Percentiles rank a stretch among this genome's conserved stretches.
Evolutionary conservation across 2,113 vertebrate genomes (phyloP).

Genomic region (Proteles cristata): DNA sequence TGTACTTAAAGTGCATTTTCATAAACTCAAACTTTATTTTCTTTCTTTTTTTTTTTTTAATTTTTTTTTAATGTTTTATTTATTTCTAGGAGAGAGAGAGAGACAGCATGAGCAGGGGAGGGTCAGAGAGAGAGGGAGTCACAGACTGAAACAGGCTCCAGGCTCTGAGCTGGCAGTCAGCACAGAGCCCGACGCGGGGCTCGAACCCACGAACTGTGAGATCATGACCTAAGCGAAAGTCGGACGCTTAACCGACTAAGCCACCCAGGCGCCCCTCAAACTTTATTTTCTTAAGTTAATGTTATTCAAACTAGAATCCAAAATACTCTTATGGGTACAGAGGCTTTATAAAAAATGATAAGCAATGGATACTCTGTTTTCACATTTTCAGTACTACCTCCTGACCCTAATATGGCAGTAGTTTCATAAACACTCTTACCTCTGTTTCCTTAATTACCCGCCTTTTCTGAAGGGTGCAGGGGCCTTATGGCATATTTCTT

Average conservation of each 20-base stretch:
- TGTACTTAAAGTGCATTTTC: slow-evolving; percentile 37
- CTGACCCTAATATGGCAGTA: not conserved
- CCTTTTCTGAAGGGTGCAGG: not conserved
- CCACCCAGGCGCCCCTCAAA: too few species aligned
- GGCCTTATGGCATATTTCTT: not conserved
- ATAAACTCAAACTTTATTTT: slow-evolving; percentile 17
- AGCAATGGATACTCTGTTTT: not conserved
- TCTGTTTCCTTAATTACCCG: not conserved
- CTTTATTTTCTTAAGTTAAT: slow-evolving; percentile 39
- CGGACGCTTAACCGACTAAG: too few species aligned
- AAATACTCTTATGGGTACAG: not conserved
- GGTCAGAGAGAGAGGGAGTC: too few species aligned
- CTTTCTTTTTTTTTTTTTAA: too few species aligned
- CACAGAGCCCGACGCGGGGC: too few species aligned
- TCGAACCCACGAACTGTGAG: too few species aligned
- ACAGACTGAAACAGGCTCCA: too few species aligned
- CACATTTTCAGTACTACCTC: not conserved
- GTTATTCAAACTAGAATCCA: not conserved
- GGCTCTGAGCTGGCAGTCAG: too few species aligned
- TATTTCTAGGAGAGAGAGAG: too few species aligned
- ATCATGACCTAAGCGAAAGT: too few species aligned
- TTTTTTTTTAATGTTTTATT: too few species aligned
- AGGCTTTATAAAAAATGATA: not conserved
- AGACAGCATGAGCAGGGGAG: too few species aligned
- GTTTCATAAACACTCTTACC: not conserved